Base-by-base conservation (phyloP, 2,113 vertebrate species). In the Circaetus gallicus region DNA sequence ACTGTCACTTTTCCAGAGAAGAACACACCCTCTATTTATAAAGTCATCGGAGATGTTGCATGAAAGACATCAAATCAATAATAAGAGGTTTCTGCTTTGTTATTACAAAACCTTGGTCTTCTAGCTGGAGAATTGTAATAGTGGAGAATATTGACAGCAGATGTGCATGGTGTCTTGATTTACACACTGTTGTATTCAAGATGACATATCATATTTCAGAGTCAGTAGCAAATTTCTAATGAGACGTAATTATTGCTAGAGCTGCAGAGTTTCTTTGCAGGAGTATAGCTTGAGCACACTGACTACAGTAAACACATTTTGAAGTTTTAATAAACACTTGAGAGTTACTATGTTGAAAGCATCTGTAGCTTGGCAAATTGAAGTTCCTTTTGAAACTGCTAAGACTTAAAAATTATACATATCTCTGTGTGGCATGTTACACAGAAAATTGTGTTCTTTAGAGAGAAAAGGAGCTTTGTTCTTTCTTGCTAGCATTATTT, bases 401-500 rank as follows among this genome's bases (percentile, higher is more conserved):
- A 7, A 24, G 40, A 40, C 5, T 62, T 70, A 31, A 76, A 69
- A 85, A 28, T 18, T 40, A 17, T 22, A 4, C 3, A 2, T 3
- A 1, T 2, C 21, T 85, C 32, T 45, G 4, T 43, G 26, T 21
- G 7, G 55, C 14, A 2, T 32, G 13, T 45, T 49, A 31, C 32
- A 24, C 11, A 28, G 63, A 65, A 70, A 58, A 22, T 11, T 17
- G 15, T 61, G 13, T 32, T 5, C n/a, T 66, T 86, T 4, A 31
- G 36, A n/a, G 5, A 16, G 58, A 58, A 78, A 59, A 1, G 2
- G 7, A 6, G 3, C 3, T 3, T 14, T 16, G 2, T 22, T 38
- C 25, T 70, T 78, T 42, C 25, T 63, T 36, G 21, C 8, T 53
- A 6, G 11, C 2, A 0, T 62, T 47, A 22, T 36, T 90, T 61